Evolutionary conservation across 2,888 invertebrate genomes (phyloP).

Genomic region (Clitarchus hookeri): DNA sequence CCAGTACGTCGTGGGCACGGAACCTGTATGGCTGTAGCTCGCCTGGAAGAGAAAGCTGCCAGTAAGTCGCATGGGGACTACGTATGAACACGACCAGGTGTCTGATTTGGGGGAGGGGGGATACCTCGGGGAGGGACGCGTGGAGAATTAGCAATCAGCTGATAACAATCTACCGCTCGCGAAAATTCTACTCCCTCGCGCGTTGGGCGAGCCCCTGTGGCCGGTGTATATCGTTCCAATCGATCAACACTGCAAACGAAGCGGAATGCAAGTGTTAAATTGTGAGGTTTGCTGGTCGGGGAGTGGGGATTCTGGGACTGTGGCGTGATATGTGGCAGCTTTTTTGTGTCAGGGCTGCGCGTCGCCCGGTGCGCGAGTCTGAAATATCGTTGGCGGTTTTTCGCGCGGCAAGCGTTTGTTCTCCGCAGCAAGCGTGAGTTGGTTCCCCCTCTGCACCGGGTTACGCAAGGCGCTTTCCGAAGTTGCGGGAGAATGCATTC

Average conservation of each 20-base stretch:
- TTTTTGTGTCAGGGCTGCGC: constrained; percentile 1
- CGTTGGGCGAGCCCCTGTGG: neutral
- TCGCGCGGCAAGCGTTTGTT: neutral
- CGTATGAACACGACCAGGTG: neutral
- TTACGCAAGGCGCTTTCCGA: no score
- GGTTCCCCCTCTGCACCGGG: no score
- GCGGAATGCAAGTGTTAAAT: neutral
- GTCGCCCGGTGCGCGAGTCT: neutral
- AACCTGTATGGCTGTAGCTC: neutral
- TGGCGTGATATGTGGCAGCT: neutral
- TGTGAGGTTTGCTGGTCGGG: no score
- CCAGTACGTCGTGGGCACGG: neutral
- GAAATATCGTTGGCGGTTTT: neutral
- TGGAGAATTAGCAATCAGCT: neutral
- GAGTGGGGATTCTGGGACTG: neutral
- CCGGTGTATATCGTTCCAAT: neutral
- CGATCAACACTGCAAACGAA: constrained; percentile 6
- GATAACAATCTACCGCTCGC: neutral
- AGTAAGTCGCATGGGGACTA: neutral
- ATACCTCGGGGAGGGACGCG: neutral
- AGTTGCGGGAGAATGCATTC: no score
- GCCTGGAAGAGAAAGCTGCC: neutral
- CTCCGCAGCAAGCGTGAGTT: neutral
- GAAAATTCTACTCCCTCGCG: neutral
- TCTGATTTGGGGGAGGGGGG: neutral